A percentile compares a stretch with the other conserved stretches of the same genome.
phyloP scores from a whole-genome alignment of 2,113 vertebrate genomes.

The Rhinoderma darwinii region DNA sequence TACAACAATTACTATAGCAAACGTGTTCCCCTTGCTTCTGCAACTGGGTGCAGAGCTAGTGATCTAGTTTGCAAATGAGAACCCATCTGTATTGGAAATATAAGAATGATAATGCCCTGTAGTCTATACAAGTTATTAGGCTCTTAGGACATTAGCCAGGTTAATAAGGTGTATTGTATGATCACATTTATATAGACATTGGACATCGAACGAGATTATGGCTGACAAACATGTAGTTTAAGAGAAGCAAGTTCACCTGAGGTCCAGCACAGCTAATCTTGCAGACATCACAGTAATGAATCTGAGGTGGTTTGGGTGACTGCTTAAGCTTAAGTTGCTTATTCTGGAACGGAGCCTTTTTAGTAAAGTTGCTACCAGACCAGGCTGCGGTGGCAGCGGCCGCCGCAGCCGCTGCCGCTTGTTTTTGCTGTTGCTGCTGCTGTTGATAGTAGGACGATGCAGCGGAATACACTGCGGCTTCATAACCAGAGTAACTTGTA shows the following conservation, averaged over 20 bases:
- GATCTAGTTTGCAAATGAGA: conserved; percentile 57
- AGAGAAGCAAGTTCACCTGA: conserved; percentile 85
- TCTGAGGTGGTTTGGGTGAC: conserved; percentile 96
- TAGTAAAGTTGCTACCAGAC: conserved; percentile 94
- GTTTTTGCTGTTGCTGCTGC: conserved; percentile 89
- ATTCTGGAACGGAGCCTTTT: conserved; percentile 95
- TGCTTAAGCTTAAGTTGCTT: conserved; percentile 96
- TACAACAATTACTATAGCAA: conserved; percentile 30
- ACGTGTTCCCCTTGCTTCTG: conserved; percentile 54
- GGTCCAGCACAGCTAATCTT: conserved; percentile 99
- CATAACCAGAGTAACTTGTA: conserved; percentile 95
- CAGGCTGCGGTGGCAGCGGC: conserved; percentile 92
- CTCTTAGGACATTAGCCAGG: neutral
- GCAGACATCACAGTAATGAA: conserved; percentile 98
- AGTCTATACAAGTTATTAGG: neutral
- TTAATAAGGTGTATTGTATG: neutral
- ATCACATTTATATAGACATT: neutral
- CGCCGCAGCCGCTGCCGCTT: conserved; percentile 86
- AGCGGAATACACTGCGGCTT: conserved; percentile 97
- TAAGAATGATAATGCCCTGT: neutral
- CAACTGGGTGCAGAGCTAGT: conserved; percentile 52
- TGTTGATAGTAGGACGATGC: conserved; percentile 97
- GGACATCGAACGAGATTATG: neutral
- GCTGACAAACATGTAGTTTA: neutral
- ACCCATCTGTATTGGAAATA: neutral